A percentile compares a stretch with the other conserved stretches of the same genome.
These are phyloP conservation scores for Elephantulus edwardii DNA, from an alignment of 2,113 vertebrate species.

Conservation along the genomic window DNA sequence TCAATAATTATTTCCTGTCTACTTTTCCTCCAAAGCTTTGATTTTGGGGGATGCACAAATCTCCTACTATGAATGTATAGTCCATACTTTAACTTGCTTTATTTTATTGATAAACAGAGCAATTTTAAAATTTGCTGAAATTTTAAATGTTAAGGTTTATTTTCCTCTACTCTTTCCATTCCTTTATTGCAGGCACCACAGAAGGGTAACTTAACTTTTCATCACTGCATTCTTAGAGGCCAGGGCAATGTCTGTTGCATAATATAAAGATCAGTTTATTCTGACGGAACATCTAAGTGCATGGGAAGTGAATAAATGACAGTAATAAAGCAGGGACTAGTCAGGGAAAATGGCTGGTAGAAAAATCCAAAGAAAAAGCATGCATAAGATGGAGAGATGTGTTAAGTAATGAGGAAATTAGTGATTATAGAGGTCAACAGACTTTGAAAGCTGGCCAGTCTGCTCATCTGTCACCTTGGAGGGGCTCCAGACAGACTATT, in stretches of 20 bases:
- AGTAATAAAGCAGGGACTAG: neutral
- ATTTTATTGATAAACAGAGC: neutral
- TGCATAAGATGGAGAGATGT: neutral
- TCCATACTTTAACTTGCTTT: neutral
- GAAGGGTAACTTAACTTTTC: too few species aligned
- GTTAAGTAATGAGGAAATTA: neutral
- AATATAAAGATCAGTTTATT: neutral
- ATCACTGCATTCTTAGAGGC: too few species aligned
- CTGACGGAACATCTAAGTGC: neutral
- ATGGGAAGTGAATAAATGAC: neutral
- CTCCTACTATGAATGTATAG: neutral
- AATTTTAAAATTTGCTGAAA: neutral
- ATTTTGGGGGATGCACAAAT: neutral
- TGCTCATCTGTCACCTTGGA: conserved; percentile 24
- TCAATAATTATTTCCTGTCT: neutral
- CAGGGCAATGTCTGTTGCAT: too few species aligned
- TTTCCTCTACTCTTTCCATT: neutral
- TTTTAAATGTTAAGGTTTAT: neutral
- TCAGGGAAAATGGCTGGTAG: neutral
- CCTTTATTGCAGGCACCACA: neutral
- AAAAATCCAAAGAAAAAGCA: neutral
- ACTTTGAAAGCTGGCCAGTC: neutral
- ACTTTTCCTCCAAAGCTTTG: neutral
- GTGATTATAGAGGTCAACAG: neutral
- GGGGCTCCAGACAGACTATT: neutral